Percentiles rank a stretch among this genome's conserved stretches.
phyloP scores from a whole-genome alignment of 1,140 invertebrate genomes.

The Conopomorpha cramerella region DNA sequence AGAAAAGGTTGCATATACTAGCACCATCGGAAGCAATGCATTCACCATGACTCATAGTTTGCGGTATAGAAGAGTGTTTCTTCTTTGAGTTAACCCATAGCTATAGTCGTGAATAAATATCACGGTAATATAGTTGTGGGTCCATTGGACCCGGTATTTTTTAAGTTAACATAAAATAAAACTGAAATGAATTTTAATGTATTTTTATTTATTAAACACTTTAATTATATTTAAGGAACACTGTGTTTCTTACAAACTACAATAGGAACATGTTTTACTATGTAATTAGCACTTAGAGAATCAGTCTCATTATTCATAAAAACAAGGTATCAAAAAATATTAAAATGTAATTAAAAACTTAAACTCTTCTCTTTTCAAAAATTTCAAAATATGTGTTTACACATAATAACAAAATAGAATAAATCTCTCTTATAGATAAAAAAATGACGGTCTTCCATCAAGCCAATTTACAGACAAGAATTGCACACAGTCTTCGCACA shows the following conservation, averaged over 20 bases:
- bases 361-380: not conserved
- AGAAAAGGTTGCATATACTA: no score
- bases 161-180: not conserved
- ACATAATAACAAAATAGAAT: not conserved
- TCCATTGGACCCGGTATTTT: not conserved
- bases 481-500: not conserved
- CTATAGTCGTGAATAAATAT: not conserved
- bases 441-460: not conserved
- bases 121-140: not conserved
- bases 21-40: no score
- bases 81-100: not conserved
- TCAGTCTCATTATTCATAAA: not conserved
- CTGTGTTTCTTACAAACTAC: not conserved
- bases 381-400: not conserved
- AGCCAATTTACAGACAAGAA: not conserved
- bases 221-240: not conserved
- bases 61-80: no score
- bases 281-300: not conserved
- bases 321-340: not conserved
- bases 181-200: not conserved
- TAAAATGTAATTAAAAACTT: no score
- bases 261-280: not conserved
- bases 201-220: not conserved
- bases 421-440: not conserved
- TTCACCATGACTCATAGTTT: no score